A percentile compares a stretch with the other conserved stretches of the same genome.
These are phyloP conservation scores for Discoglossus pictus DNA, from an alignment of 2,797 vertebrate genomes.

Conservation along the genomic window DNA sequence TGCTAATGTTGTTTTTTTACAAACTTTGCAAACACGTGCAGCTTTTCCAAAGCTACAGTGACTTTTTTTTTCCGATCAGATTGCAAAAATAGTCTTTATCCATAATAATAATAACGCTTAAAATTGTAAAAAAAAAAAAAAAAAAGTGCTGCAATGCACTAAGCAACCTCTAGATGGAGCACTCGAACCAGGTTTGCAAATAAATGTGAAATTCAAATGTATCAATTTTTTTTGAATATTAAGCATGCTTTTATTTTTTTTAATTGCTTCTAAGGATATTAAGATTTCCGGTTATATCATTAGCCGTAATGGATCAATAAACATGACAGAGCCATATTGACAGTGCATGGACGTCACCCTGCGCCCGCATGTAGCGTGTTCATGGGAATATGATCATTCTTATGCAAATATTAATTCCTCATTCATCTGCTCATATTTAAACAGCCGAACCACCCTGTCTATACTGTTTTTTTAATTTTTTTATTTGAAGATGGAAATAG, in stretches of 20 bases:
- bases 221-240: too few relatives aligned
- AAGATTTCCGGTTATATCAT: conserved; percentile 3
- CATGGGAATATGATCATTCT: not conserved
- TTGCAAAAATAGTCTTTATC: too few relatives aligned
- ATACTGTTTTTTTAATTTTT: conserved; percentile 23
- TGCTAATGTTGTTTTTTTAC: too few relatives aligned
- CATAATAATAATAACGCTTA: too few relatives aligned
- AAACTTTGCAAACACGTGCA: too few relatives aligned
- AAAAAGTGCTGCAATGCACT: too few relatives aligned
- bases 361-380: not conserved
- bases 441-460: not conserved
- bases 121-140: too few relatives aligned
- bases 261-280: too few relatives aligned
- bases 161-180: conserved; percentile 66
- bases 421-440: conserved; percentile 1
- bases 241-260: too few relatives aligned
- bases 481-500: conserved; percentile 13
- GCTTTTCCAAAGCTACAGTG: too few relatives aligned
- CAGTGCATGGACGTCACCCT: not conserved
- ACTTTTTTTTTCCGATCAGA: too few relatives aligned
- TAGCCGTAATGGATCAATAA: conserved; percentile 6
- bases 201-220: too few relatives aligned
- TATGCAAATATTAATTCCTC: conserved; percentile 1
- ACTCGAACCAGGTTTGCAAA: conserved; percentile 47
- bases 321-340: not conserved